These are phyloP conservation scores for Watsonalla binaria DNA, from an alignment of 2,888 invertebrate species.

Conservation along the genomic window DNA sequence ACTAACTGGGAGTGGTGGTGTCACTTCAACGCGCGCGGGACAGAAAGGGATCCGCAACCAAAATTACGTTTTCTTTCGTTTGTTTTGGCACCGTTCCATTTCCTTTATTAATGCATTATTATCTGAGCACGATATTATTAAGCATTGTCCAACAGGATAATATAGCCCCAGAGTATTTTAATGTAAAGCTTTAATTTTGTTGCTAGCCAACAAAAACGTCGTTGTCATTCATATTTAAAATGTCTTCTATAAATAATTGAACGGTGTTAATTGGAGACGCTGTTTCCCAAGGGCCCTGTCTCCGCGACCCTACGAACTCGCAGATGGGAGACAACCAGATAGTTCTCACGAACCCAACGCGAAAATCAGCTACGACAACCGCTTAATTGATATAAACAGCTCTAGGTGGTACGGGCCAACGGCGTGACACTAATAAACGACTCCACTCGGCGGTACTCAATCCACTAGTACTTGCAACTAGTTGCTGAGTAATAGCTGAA, in stretches of 20 bases:
- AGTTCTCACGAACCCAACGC: conserved; percentile 59
- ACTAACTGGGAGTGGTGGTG: background rate
- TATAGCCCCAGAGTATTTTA: no score
- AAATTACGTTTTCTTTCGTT: background rate
- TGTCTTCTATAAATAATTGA: background rate
- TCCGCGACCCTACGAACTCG: conserved; percentile 32
- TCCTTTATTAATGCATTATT: background rate
- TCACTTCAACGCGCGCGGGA: background rate
- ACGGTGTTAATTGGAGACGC: conserved; percentile 5
- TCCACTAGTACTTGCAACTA: conserved; percentile 13
- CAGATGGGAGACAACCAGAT: conserved; percentile 25
- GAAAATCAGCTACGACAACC: conserved; percentile 62
- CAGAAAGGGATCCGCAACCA: background rate
- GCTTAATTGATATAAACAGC: conserved; percentile 70
- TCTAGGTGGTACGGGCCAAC: conserved; percentile 24
- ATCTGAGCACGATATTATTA: background rate
- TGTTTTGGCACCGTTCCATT: background rate
- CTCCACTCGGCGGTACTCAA: conserved; percentile 17
- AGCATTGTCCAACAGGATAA: no score
- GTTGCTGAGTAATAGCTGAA: conserved; percentile 19
- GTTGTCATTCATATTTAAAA: background rate
- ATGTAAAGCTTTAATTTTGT: no score
- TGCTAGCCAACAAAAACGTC: no score
- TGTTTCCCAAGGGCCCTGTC: conserved; percentile 23
- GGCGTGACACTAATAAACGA: conserved; percentile 23